phyloP scores from a whole-genome alignment of 2,113 vertebrate genomes.

The Macheiramphus alcinus region DNA sequence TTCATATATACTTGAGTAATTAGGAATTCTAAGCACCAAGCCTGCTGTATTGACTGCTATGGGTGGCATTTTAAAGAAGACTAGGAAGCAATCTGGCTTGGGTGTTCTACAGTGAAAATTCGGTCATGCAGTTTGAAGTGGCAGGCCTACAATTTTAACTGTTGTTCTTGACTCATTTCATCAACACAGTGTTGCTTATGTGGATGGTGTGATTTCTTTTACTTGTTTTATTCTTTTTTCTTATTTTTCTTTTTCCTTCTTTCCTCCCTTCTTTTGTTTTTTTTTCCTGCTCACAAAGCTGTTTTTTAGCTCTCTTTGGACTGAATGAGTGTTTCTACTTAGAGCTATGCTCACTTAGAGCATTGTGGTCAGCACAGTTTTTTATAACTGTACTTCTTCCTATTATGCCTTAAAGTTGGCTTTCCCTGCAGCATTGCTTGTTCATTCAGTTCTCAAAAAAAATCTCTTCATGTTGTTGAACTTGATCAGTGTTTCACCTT shows the following conservation, averaged over 20 bases:
- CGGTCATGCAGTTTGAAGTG: not conserved
- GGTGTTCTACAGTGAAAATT: not conserved
- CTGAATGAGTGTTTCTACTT: not conserved
- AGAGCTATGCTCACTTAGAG: not conserved
- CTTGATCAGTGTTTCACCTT: not conserved
- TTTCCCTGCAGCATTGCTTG: not conserved
- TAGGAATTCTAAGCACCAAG: not conserved
- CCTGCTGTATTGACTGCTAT: not conserved
- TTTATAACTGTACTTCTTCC: not conserved
- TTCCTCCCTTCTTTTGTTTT: accelerated
- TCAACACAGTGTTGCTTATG: not conserved
- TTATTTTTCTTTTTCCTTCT: not conserved
- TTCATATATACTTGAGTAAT: not conserved
- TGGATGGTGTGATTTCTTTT: not conserved
- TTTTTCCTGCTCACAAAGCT: not conserved
- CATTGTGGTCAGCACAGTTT: not conserved
- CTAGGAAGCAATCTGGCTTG: not conserved
- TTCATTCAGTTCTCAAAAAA: not conserved
- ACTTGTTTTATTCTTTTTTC: not conserved
- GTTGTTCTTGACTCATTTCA: not conserved
- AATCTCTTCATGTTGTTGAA: not conserved
- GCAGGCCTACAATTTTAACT: not conserved
- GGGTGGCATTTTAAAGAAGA: not conserved
- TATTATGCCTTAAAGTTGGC: not conserved
- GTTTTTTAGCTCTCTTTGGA: not conserved